Evolutionary conservation across 2,113 vertebrate genomes (phyloP).

Genomic region (Chaetops frenatus): DNA sequence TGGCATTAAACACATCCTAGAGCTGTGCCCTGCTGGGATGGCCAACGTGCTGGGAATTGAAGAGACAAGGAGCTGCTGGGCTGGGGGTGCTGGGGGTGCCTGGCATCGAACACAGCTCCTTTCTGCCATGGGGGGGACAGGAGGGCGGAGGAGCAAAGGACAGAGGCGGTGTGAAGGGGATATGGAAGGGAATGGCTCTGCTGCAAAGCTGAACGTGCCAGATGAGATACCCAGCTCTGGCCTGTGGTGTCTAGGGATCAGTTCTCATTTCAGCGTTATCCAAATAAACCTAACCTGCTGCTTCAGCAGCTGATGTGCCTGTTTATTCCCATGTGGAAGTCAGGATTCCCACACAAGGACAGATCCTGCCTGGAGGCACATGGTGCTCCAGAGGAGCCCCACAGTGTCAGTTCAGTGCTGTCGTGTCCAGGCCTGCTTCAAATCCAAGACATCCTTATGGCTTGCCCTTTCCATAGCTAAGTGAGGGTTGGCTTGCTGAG

Average conservation of each 20-base stretch:
- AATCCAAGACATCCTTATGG: neutral
- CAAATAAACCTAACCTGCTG: neutral
- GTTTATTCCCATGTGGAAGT: neutral
- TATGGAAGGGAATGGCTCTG: neutral
- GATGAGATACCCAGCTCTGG: neutral
- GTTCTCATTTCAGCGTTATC: neutral
- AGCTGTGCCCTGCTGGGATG: neutral
- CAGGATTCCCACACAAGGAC: neutral
- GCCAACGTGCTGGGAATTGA: neutral
- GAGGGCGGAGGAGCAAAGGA: neutral
- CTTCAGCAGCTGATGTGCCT: neutral
- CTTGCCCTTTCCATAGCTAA: neutral
- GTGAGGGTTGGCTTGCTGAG: neutral
- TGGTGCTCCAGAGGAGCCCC: neutral
- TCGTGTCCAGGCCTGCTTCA: neutral
- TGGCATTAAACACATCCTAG: neutral
- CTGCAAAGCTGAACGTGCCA: neutral
- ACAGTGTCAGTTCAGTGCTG: neutral
- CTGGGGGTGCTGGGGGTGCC: neutral
- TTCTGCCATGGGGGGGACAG: neutral
- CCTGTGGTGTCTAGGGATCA: neutral
- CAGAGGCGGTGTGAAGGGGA: accelerated
- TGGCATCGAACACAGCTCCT: neutral
- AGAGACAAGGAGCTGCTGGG: neutral
- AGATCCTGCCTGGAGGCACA: neutral